Evolutionary conservation across 2,797 vertebrate species (phyloP).

Genomic region (Brachyalestes nurse): DNA sequence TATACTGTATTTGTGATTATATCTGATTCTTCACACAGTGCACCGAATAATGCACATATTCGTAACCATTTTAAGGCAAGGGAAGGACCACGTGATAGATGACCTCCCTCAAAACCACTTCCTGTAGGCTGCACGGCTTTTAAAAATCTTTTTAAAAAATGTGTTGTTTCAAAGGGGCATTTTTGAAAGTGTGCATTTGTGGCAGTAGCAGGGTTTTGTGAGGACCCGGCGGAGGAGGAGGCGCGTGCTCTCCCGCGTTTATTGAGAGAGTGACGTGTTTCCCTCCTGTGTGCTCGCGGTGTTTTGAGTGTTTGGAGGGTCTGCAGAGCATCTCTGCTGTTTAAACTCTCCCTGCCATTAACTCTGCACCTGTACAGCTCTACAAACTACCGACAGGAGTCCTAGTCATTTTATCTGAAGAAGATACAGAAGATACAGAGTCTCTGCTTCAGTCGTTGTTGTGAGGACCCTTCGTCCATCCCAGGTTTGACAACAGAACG

Average conservation of each 20-base stretch:
- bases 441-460: slow-evolving; percentile 13
- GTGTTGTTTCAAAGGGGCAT: background rate
- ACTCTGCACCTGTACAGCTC: background rate
- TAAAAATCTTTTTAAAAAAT: too few species aligned
- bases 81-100: too few species aligned
- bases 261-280: slow-evolving; percentile 62
- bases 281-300: slow-evolving; percentile 29
- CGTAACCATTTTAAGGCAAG: too few species aligned
- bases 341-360: too few species aligned
- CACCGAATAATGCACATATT: too few species aligned
- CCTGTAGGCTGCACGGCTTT: too few species aligned
- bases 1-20: too few species aligned
- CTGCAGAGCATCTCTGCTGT: background rate
- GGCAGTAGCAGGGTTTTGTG: background rate
- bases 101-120: too few species aligned
- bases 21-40: too few species aligned
- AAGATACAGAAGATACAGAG: slow-evolving; percentile 12
- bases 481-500: slow-evolving; percentile 30
- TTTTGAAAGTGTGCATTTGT: background rate
- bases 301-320: background rate
- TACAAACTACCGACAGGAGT: background rate
- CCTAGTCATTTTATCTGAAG: slow-evolving; percentile 12
- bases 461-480: background rate
- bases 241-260: slow-evolving; percentile 56
- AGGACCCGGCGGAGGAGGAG: background rate